Conservation (phyloP, 2,888 invertebrate species). For the Lobophora halterata region DNA sequence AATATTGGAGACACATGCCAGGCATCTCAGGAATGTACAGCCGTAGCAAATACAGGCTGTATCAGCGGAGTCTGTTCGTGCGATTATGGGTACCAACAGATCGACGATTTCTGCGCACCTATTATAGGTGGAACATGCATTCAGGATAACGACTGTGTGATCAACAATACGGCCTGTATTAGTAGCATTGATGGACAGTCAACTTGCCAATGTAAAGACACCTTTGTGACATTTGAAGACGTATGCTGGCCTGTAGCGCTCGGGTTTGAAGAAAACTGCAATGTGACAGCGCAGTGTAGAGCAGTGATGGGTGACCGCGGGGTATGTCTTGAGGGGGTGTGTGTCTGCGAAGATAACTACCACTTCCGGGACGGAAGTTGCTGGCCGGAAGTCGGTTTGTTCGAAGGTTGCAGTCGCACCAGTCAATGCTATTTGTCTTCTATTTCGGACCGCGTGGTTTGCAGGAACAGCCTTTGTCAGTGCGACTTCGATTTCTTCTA, state of each 20-base stretch:
- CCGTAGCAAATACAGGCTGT: conserved; percentile 46
- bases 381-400: conserved; percentile 56
- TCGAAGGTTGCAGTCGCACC: conserved; percentile 46
- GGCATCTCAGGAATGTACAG: conserved; percentile 51
- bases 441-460: conserved; percentile 47
- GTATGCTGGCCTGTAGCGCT: conserved; percentile 49
- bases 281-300: conserved; percentile 49
- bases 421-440: conserved; percentile 56
- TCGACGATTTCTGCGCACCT: conserved; percentile 51
- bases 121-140: conserved; percentile 56
- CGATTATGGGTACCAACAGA: conserved; percentile 43
- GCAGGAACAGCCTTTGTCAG: conserved; percentile 65
- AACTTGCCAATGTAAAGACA: conserved; percentile 53
- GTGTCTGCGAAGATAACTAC: conserved; percentile 38
- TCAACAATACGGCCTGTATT: conserved; percentile 50
- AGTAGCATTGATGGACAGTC: conserved; percentile 3
- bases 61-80: conserved; percentile 38
- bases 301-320: conserved; percentile 39
- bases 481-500: conserved; percentile 58
- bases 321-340: conserved; percentile 40
- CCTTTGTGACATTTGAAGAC: conserved; percentile 43
- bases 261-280: conserved; percentile 37
- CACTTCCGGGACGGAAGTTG: conserved; percentile 57
- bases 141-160: conserved; percentile 50
- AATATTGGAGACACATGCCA: conserved; percentile 63